These are phyloP conservation scores for Solea solea DNA, from an alignment of 2,113 vertebrate species.

Conservation along the genomic window DNA sequence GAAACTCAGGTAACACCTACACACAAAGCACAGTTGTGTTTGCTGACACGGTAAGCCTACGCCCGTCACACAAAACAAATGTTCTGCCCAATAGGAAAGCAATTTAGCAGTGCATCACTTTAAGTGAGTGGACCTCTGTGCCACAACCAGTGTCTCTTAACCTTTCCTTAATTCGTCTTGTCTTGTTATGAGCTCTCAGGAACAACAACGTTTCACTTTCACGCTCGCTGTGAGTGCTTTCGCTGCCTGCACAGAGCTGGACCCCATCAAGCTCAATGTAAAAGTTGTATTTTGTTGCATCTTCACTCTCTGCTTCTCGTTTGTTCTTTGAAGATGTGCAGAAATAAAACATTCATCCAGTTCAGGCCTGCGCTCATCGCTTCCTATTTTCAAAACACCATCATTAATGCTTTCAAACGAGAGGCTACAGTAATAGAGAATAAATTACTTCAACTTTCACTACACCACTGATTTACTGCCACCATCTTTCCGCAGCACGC, in stretches of 20 bases:
- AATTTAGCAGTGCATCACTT: constrained; percentile 75
- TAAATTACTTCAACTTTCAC: constrained; percentile 67
- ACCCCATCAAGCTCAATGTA: constrained; percentile 18
- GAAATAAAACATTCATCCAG: constrained; percentile 81
- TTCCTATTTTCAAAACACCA: constrained; percentile 82
- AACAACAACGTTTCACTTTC: constrained; percentile 66
- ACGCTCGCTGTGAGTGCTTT: constrained; percentile 19
- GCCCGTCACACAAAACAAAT: constrained; percentile 68
- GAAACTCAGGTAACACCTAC: constrained; percentile 39
- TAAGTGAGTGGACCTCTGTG: constrained; percentile 76
- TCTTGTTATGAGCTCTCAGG: constrained; percentile 70
- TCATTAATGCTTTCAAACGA: constrained; percentile 45
- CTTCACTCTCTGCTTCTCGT: constrained; percentile 76
- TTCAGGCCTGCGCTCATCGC: constrained; percentile 80
- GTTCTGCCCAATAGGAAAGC: constrained; percentile 72
- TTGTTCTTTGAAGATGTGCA: constrained; percentile 79
- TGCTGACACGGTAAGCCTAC: constrained; percentile 66
- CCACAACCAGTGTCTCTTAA: constrained; percentile 69
- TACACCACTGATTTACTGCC: constrained; percentile 60
- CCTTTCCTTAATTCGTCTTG: constrained; percentile 80
- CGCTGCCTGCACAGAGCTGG: constrained; percentile 8
- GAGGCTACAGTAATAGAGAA: constrained; percentile 53
- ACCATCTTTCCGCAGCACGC: constrained; percentile 50
- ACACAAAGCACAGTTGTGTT: constrained; percentile 45
- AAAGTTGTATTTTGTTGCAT: constrained; percentile 16